phyloP scores from a whole-genome alignment of 2,797 vertebrate genomes.

The Periparus ater region DNA sequence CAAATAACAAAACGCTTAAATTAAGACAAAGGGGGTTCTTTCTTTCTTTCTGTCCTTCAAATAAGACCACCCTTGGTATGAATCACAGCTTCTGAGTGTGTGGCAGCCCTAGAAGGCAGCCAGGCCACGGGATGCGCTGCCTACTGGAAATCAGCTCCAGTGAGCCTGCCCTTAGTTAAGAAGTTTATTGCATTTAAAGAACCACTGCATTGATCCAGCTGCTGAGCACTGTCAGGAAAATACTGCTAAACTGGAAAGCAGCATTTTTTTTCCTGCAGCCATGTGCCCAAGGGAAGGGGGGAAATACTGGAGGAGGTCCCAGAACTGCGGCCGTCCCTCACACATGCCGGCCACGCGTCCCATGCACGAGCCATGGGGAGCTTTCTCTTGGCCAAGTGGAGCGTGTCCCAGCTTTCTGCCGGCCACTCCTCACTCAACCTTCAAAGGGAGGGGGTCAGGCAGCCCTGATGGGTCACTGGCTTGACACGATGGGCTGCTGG shows the following conservation, averaged over 20 bases:
- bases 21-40: not conserved
- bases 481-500: not conserved
- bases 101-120: not conserved
- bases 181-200: not conserved
- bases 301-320: not conserved
- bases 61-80: not conserved
- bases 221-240: not conserved
- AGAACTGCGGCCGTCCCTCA: fast-evolving
- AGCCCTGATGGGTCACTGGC: not conserved
- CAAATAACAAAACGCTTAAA: not conserved
- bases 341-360: not conserved
- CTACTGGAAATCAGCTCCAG: not conserved
- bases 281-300: not conserved
- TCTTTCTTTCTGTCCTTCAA: not conserved
- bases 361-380: fast-evolving
- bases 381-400: not conserved
- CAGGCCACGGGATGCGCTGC: fast-evolving
- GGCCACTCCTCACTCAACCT: not conserved
- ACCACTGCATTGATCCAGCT: not conserved
- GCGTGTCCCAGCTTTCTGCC: not conserved
- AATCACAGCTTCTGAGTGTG: not conserved
- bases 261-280: not conserved
- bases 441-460: not conserved
- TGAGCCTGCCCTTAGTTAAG: not conserved
- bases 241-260: not conserved